phyloP scores from a whole-genome alignment of 2,797 vertebrate genomes.

The Dipus sagitta region DNA sequence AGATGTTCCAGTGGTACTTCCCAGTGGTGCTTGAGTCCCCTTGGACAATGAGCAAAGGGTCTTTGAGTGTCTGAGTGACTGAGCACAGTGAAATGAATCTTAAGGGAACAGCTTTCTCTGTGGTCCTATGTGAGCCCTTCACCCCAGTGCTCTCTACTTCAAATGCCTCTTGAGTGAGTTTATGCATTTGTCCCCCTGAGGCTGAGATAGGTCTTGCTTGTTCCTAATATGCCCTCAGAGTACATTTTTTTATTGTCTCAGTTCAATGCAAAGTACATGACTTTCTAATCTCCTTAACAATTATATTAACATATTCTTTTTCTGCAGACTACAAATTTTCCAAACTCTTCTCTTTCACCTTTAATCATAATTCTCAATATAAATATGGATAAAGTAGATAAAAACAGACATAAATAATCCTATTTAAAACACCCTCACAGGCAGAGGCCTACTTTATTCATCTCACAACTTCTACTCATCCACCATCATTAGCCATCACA shows the following conservation, averaged over 20 bases:
- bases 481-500: no score
- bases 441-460: no score
- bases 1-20: no score
- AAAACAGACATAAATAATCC: neutral
- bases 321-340: neutral
- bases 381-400: neutral
- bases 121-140: neutral
- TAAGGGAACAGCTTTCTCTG: neutral
- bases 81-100: neutral
- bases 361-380: neutral
- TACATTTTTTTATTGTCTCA: neutral
- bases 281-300: neutral
- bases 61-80: neutral
- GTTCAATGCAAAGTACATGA: neutral
- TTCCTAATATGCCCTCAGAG: neutral
- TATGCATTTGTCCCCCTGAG: neutral
- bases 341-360: neutral
- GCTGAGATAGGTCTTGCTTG: neutral
- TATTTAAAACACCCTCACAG: no score
- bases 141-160: neutral
- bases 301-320: neutral
- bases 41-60: neutral
- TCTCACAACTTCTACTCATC: no score
- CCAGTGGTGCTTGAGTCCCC: no score
- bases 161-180: neutral